These are phyloP conservation scores for Brachyptera risi DNA, from an alignment of 2,888 invertebrate genomes.

Conservation along the genomic window DNA sequence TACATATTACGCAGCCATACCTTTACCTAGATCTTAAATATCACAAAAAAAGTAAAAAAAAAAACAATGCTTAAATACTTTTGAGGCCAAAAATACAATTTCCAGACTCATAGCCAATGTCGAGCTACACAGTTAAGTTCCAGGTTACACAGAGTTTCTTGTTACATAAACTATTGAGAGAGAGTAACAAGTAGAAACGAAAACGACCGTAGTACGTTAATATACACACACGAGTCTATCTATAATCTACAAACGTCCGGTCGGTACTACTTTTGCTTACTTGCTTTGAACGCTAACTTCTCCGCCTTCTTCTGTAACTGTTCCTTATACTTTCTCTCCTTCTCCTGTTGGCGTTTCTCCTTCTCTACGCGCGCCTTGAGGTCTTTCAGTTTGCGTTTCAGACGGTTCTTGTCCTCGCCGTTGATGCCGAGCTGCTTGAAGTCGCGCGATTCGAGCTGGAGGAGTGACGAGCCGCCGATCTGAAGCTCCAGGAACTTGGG, in stretches of 20 bases:
- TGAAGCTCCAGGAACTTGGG: conserved; percentile 83
- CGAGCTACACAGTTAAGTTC: no score
- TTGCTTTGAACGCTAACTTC: conserved; percentile 62
- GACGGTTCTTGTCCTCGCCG: conserved; percentile 74
- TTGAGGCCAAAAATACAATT: no score
- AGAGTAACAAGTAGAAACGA: no score
- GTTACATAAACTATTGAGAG: no score
- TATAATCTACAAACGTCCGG: background rate
- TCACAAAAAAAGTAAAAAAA: no score
- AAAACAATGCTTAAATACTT: no score
- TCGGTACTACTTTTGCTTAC: conserved; percentile 25
- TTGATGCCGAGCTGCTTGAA: conserved; percentile 81
- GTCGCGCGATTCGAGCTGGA: conserved; percentile 86
- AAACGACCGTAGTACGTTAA: no score
- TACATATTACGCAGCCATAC: no score
- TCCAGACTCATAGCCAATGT: no score
- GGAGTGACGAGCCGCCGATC: conserved; percentile 80
- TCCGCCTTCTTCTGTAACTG: conserved; percentile 83
- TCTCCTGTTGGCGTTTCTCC: conserved; percentile 72
- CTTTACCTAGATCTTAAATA: no score
- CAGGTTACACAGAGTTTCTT: no score
- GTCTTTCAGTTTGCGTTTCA: conserved; percentile 84
- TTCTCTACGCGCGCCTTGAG: conserved; percentile 69
- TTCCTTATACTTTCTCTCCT: conserved; percentile 77
- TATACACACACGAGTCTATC: no score